Evolutionary conservation across 2,888 invertebrate species (phyloP), one percentile per base, ranked within the genome.

Genomic region (Notodonta ziczac): DNA sequence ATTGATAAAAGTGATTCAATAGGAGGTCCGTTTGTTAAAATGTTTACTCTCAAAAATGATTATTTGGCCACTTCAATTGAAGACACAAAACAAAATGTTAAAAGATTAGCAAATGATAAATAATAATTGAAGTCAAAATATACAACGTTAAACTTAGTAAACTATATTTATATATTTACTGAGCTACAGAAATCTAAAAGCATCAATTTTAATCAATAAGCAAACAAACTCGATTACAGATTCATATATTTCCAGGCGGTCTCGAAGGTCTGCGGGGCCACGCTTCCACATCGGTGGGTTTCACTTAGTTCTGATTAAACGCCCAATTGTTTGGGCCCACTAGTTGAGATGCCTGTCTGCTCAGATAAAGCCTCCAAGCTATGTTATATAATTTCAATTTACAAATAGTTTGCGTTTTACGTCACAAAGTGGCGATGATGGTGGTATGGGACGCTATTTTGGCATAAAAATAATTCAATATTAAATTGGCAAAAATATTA

Each of bases 241-340:
- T 44, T 52, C 51, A 58, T 57, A 48, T 16, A 16, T n/a, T 46
- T n/a, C 46, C 46, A n/a, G 5, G n/a, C 5, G n/a, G 40, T 32
- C 7, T 12, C 57, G 39, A 48, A 57, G 24, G 50, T 50, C 16
- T 14, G 9, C 14, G 16, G 50, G 50, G 50, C 50, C 16, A 8
- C 50, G 16, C 14, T 50, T 50, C 16, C 16, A 50, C 50, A 2
- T 24, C 13, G 52, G 12, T 32, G 52, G 51, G 32, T 32, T 24
- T 32, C 52, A 52, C 58, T 57, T 35, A 35, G 54, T 54, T 54
- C 54, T 59, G 59, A 59, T 59, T 59, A 59, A 59, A 53, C 59
- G 35, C 16, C 54, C 54, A 16, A 54, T 48, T 16, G 54, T 59
- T 59, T 54, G 59, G 16, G 40, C 40, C 59, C 54, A 59, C 46